Evolutionary conservation across 2,888 invertebrate species (phyloP), one percentile per base, ranked within the genome.

Genomic region (Frankliniella intonsa): DNA sequence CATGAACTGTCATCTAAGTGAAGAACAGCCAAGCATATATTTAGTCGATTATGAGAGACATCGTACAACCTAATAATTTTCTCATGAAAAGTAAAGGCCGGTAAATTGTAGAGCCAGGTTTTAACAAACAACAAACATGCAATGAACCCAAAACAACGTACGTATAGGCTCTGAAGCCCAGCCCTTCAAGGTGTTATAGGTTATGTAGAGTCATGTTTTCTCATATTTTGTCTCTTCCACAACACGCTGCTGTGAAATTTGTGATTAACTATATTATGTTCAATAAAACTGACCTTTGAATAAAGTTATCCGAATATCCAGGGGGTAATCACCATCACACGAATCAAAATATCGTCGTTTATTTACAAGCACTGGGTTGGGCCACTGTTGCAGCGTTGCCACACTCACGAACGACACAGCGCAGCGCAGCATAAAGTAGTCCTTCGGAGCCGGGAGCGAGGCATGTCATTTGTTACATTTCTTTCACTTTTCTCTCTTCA

Each of bases 331-430:
- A 76, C 69, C 69, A 76, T 76, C 25, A 22, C 69, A 76, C 69
- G 69, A 22, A 76, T 76, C 25, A 76, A 76, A 76, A 76, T 76
- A 25, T 12, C 69, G 22, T 22, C 22, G 69, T 76, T 76, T 76
- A 76, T 76, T 76, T 76, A 76, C 69, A 76, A 76, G 69, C 69
- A 76, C 69, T 76, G 69, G 69, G 69, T 76, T 76, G 69, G 69
- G 69, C 25, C 69, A 76, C 22, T 76, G 69, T 76, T 76, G 69
- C 69, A 38, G 38, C 38, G 38, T 38, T 38, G 38, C 38, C 38
- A 38, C 38, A 3, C 69, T 25, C 22, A 76, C 69, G 69, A 22
- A 76, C 69, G 17, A 14, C 11, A 76, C 22, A 22, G 25, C 69
- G 25, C n/a, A 12, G 22, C 69, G 25, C n/a, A 22, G 22, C 69